A percentile compares a stretch with the other conserved stretches of the same genome.
phyloP scores from a whole-genome alignment of 1,140 invertebrate species.

The Idris sp. region DNA sequence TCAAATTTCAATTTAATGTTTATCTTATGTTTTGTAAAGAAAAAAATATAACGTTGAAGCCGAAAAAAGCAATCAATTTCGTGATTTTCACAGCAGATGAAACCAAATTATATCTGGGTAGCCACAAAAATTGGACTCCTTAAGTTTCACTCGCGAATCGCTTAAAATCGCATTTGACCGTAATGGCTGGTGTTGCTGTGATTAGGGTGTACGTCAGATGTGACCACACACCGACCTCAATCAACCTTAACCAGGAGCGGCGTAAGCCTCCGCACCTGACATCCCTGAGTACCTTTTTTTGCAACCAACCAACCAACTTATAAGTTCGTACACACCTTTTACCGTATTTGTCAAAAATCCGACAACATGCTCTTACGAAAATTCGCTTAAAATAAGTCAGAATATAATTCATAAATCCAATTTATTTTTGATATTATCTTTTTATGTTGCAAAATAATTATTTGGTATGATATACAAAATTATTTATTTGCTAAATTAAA shows the following conservation, averaged over 20 bases:
- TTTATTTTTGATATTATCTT: constrained; percentile 6
- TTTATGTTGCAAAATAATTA: too few relatives aligned
- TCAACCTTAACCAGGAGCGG: constrained; percentile 51
- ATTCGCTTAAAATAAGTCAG: constrained; percentile 16
- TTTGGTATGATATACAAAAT: too few relatives aligned
- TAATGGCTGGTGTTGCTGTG: constrained; percentile 43
- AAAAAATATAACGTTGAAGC: constrained; percentile 3
- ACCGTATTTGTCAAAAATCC: constrained; percentile 39
- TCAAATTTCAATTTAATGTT: constrained; percentile 39
- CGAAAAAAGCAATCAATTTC: constrained; percentile 22
- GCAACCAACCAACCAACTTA: constrained; percentile 21
- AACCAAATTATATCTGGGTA: constrained; percentile 36
- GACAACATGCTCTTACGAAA: constrained; percentile 24
- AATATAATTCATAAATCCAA: constrained; percentile 7
- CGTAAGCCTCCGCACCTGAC: constrained; percentile 51
- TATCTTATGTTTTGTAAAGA: constrained; percentile 9
- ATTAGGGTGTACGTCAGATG: constrained; percentile 47
- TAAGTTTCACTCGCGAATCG: constrained; percentile 35
- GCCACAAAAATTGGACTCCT: constrained; percentile 28
- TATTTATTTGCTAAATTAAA: too few relatives aligned
- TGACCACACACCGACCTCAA: constrained; percentile 56
- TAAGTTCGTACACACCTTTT: constrained; percentile 36
- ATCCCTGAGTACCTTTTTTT: constrained; percentile 15
- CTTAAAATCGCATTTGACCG: constrained; percentile 58
- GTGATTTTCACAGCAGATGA: constrained; percentile 31